Base-by-base conservation (phyloP, 2,797 vertebrate genomes). In the Odontamblyopus rebecca region DNA sequence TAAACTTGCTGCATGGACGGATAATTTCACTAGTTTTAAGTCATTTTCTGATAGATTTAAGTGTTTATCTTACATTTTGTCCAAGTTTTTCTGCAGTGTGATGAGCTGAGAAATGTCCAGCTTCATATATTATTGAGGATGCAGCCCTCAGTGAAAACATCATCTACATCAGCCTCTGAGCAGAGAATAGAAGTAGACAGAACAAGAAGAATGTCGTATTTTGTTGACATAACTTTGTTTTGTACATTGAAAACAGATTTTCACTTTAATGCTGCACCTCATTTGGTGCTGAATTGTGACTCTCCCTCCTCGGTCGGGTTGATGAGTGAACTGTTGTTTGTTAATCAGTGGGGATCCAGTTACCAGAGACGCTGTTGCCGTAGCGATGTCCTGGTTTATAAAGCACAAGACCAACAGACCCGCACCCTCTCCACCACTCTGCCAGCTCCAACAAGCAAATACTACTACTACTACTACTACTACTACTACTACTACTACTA, bases 301-400 rank as follows among this genome's bases (percentile, higher is more conserved):
- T 60, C 60, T 62, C 27, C 26, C 32, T 32, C 26, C 11, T 59
- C 26, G 2, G 4, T 15, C 6, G 2, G 26, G 59, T 35, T 19
- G 59, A 61, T 18, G 30, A 32, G 16, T 35, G 29, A 29, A 19
- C 16, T 19, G 61, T 6, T 61, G 59, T 62, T 62, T 44, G 61
- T 62, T 62, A 23, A 62, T 62, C 61, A n/a, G 30, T 12, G n/a
- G 11, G 7, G 61, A 63, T 63, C 35, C 35, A 15, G 61, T 63
- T 63, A n/a, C 61, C 1, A 41, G 29, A 44, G 61, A 63, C 61
- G 61, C 61, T 11, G 61, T 63, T 23, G 61, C 61, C n/a, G 2
- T 63, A n/a, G 61, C 11, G 6, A 63, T n/a, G 61, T 6, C 61
- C 61, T 44, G 18, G 35, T 23, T 63, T 63, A 63, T 41, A 63